A percentile compares a stretch with the other conserved stretches of the same genome.
These are phyloP conservation scores for Petaurus breviceps DNA, from an alignment of 2,113 vertebrate species.

Conservation along the genomic window DNA sequence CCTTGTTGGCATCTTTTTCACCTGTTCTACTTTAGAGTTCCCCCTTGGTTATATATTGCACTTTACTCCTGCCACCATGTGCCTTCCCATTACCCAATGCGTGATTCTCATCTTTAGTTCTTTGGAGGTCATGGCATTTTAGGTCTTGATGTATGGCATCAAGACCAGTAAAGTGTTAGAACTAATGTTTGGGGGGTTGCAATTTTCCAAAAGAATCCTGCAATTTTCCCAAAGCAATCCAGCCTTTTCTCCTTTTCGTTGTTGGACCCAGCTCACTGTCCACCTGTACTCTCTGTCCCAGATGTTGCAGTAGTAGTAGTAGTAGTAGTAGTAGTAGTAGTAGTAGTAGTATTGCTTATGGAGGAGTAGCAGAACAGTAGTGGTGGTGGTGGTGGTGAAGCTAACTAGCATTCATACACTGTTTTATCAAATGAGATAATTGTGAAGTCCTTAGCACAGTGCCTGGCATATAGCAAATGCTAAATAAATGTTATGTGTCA, in stretches of 20 bases:
- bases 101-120: not conserved
- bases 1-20: not conserved
- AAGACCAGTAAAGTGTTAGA: not conserved
- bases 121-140: not conserved
- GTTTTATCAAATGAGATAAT: not conserved
- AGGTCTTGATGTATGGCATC: not conserved
- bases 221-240: not conserved
- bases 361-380: not conserved
- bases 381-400: not conserved
- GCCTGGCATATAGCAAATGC: not conserved
- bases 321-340: not conserved
- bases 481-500: not conserved
- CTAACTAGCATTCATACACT: not conserved
- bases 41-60: not conserved
- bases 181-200: not conserved
- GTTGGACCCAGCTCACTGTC: not conserved
- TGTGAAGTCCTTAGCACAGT: not conserved
- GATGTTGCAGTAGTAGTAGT: not conserved
- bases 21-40: not conserved
- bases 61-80: not conserved
- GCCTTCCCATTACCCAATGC: not conserved
- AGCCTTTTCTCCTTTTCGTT: not conserved
- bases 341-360: not conserved
- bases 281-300: not conserved
- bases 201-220: not conserved